Percentiles rank a stretch among this genome's conserved stretches.
phyloP scores from a whole-genome alignment of 2,113 vertebrate species.

The Pterophyllum scalare region DNA sequence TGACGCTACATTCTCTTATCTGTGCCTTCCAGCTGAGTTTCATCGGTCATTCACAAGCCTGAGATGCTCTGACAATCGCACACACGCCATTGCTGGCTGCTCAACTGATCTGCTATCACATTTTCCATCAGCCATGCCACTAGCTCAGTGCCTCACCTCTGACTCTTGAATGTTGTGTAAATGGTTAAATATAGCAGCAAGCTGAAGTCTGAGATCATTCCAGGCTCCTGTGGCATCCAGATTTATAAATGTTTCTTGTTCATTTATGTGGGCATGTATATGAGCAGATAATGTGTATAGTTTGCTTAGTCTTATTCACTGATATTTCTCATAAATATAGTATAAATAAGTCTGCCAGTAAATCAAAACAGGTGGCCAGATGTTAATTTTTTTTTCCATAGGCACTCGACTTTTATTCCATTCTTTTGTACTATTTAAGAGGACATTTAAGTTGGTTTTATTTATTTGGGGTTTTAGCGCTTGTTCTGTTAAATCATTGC shows the following conservation, averaged over 20 bases:
- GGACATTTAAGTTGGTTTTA: slow-evolving; percentile 47
- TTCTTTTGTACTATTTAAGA: slow-evolving; percentile 58
- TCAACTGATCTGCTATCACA: slow-evolving; percentile 7
- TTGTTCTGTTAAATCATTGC: slow-evolving; percentile 38
- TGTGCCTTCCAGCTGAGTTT: slow-evolving; percentile 51
- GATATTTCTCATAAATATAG: neutral
- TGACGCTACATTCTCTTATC: slow-evolving; percentile 52
- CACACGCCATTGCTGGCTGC: slow-evolving; percentile 20
- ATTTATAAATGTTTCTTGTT: slow-evolving; percentile 11
- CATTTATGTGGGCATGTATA: slow-evolving; percentile 30
- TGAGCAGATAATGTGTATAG: slow-evolving; percentile 1
- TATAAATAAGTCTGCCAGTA: neutral
- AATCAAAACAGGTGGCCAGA: slow-evolving; percentile 7
- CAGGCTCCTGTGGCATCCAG: slow-evolving; percentile 3
- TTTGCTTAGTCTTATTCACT: slow-evolving; percentile 3
- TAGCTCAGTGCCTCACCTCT: slow-evolving; percentile 53
- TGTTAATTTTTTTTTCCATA: slow-evolving; percentile 3
- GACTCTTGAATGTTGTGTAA: slow-evolving; percentile 47
- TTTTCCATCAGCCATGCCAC: slow-evolving; percentile 28
- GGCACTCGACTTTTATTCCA: slow-evolving; percentile 8
- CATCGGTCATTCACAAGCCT: slow-evolving; percentile 27
- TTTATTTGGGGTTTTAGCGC: slow-evolving; percentile 65
- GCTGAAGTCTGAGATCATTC: slow-evolving; percentile 6
- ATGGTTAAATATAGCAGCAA: slow-evolving; percentile 21
- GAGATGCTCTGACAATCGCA: slow-evolving; percentile 50